Percentiles rank a stretch among this genome's conserved stretches.
Evolutionary conservation across 2,888 invertebrate species (phyloP).

Genomic region (Sinotaia quadrata): DNA sequence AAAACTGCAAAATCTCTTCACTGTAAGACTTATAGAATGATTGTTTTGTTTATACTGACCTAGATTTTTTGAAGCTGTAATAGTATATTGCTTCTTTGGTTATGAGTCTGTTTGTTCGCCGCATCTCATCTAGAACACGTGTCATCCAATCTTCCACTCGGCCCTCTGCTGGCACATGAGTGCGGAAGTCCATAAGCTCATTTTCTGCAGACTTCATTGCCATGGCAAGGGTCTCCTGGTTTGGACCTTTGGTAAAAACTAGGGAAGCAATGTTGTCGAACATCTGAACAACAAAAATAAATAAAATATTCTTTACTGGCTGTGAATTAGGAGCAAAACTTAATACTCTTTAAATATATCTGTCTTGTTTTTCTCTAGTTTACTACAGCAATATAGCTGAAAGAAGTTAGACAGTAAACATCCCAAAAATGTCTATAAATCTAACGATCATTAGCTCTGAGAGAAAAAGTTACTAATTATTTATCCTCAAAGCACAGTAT

Average conservation of each 20-base stretch:
- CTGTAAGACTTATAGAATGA: no score
- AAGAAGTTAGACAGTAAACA: no score
- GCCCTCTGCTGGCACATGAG: slow-evolving; percentile 82
- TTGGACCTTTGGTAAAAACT: slow-evolving; percentile 79
- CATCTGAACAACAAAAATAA: slow-evolving; percentile 77
- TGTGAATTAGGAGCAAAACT: no score
- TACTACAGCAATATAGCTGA: no score
- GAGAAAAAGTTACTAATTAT: no score
- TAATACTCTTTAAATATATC: no score
- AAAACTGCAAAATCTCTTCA: no score
- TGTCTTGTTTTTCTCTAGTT: no score
- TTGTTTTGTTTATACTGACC: slow-evolving; percentile 6
- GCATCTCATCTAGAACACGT: slow-evolving; percentile 87
- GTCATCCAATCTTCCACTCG: slow-evolving; percentile 96
- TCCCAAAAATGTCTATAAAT: no score
- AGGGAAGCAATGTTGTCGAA: slow-evolving; percentile 90
- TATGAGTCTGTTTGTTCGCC: slow-evolving; percentile 84
- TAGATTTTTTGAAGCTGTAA: slow-evolving; percentile 78
- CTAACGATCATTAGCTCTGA: no score
- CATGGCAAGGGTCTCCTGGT: slow-evolving; percentile 80
- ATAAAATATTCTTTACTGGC: no score
- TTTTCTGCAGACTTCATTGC: slow-evolving; percentile 91
- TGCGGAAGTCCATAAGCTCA: slow-evolving; percentile 87
- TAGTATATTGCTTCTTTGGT: slow-evolving; percentile 90
- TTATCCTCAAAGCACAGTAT: no score